Evolutionary conservation across 1,140 invertebrate species (phyloP), one percentile per base, ranked within the genome.

Genomic region (Zaprionus capensis): DNA sequence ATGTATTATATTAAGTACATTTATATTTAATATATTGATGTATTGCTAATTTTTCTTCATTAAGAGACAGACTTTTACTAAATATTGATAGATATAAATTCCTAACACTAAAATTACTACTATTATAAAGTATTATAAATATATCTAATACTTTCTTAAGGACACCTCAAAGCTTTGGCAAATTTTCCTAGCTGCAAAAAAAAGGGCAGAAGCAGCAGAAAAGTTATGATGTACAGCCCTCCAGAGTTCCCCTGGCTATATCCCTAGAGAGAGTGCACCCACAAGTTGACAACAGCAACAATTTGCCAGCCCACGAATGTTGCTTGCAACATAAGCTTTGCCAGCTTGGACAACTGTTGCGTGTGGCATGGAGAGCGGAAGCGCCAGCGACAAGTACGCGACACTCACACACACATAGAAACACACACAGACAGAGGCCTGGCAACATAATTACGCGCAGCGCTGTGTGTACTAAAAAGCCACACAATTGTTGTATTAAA

Each of bases 401-500:
- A 67, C 26, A 49, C 57, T 26, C 44, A 26, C 20, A n/a, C 17
- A 49, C 34, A 44, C 36, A 36, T 49, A 14, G 38, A 58, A 15
- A 14, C 55, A 61, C 55, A 62, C 31, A n/a, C 15, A 49, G 26
- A 28, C 49, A 31, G 26, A 24, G 22, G 62, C 31, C 59, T 62
- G 46, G 74, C 74, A 76, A 76, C 73, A 76, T 76, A 72, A 76
- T 72, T 67, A 72, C 63, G 63, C 46, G 62, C 73, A 36, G 49
- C 70, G 69, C 17, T 62, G 63, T 69, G 71, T 80, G 84, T 87
- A 79, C 81, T 87, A 84, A 87, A 87, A 84, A 87, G 74, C 78
- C 84, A 88, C 84, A 81, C 84, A 87, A 88, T 88, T 78, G 81
- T 78, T 84, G 78, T 81, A 83, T 83, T 78, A 81, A 81, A 82